Evolutionary conservation across 2,797 vertebrate genomes (phyloP).

Genomic region (Chrysolophus pictus): DNA sequence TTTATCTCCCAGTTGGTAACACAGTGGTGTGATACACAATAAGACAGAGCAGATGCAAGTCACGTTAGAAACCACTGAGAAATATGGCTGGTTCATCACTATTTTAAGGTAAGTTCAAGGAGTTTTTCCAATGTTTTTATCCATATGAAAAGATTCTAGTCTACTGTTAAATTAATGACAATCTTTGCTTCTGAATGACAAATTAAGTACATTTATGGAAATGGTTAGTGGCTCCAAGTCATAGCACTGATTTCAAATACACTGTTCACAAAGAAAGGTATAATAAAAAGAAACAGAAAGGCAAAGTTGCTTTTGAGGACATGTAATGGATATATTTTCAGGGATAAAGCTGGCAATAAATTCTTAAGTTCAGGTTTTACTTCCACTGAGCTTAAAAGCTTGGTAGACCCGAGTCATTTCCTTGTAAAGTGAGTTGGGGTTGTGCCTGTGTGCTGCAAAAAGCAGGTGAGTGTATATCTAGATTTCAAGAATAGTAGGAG

Average conservation of each 20-base stretch:
- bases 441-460: not conserved
- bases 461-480: not conserved
- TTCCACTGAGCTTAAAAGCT: not conserved
- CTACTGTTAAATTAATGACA: conserved; percentile 1
- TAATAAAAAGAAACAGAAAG: not conserved
- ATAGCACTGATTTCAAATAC: not conserved
- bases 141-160: conserved; percentile 8
- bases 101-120: conserved; percentile 1
- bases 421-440: not conserved
- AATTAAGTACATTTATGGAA: not conserved
- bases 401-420: not conserved
- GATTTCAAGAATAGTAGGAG: not conserved
- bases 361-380: not conserved
- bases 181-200: not conserved
- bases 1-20: conserved; percentile 27
- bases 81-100: not conserved
- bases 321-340: not conserved
- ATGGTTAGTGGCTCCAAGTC: not conserved
- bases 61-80: not conserved
- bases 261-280: not conserved
- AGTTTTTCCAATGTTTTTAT: not conserved
- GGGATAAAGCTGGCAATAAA: not conserved
- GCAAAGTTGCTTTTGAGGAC: not conserved
- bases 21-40: not conserved
- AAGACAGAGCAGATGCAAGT: conserved; percentile 6